Percentiles rank a stretch among this genome's conserved stretches.
Conservation (phyloP, 2,888 invertebrate genomes). For the Sipunculus nudus region DNA sequence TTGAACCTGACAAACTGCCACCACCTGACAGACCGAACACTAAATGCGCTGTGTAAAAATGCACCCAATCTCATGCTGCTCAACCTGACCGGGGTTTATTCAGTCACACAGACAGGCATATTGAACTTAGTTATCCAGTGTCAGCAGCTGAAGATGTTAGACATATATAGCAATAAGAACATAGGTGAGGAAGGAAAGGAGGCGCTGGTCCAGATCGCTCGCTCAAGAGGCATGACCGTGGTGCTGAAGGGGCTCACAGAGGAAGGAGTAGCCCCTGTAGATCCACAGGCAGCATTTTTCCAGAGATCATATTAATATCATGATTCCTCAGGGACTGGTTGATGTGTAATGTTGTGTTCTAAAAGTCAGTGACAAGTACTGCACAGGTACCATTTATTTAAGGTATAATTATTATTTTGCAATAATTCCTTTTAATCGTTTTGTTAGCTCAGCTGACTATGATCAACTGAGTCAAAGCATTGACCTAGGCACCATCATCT, state of each 20-base stretch:
- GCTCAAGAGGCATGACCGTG: conserved; percentile 42
- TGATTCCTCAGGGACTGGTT: too few relatives aligned
- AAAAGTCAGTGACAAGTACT: too few relatives aligned
- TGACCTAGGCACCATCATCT: too few relatives aligned
- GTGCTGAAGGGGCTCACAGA: conserved; percentile 44
- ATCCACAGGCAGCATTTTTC: too few relatives aligned
- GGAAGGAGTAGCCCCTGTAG: conserved; percentile 36
- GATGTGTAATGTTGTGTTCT: too few relatives aligned
- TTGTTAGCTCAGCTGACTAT: too few relatives aligned
- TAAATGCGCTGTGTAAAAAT: conserved; percentile 43
- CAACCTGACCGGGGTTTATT: conserved; percentile 45
- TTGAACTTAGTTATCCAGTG: conserved; percentile 45
- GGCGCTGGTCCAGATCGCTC: conserved; percentile 39
- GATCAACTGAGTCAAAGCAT: too few relatives aligned
- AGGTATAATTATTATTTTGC: too few relatives aligned
- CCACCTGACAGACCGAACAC: conserved; percentile 51
- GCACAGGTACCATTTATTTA: too few relatives aligned
- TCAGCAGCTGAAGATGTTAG: conserved; percentile 44
- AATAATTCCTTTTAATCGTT: too few relatives aligned
- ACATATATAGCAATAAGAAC: conserved; percentile 51
- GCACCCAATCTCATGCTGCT: conserved; percentile 44
- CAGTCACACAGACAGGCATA: conserved; percentile 47
- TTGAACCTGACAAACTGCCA: conserved; percentile 52
- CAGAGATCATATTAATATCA: too few relatives aligned
- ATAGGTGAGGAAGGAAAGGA: conserved; percentile 39